Percentiles rank a stretch among this genome's conserved stretches.
Conservation (phyloP, 2,113 vertebrate species). For the Bos indicus region DNA sequence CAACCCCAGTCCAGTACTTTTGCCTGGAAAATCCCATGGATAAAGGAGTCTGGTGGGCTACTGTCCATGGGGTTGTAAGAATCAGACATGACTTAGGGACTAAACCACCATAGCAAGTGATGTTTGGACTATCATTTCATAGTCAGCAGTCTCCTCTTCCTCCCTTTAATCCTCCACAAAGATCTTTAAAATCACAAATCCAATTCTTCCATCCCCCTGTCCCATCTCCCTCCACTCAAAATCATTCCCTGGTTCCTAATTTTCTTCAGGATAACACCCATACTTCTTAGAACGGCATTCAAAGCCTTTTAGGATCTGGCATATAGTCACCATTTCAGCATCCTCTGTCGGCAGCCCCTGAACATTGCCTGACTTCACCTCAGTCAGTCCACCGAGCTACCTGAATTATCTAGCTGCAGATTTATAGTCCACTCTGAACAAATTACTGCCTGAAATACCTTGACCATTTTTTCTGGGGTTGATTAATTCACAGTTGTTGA, state of each 20-base stretch:
- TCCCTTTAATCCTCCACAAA: not conserved
- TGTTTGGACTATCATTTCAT: not conserved
- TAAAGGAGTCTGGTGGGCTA: not conserved
- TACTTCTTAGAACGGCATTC: not conserved
- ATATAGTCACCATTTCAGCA: not conserved
- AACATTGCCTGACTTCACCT: not conserved
- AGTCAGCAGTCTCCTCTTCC: not conserved
- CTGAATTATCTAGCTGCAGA: not conserved
- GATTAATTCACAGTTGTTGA: not conserved
- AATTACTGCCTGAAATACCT: not conserved
- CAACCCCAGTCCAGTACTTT: not conserved
- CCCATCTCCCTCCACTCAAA: not conserved
- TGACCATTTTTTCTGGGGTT: not conserved
- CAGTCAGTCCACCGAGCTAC: not conserved
- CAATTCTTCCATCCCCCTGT: not conserved
- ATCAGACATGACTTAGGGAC: not conserved
- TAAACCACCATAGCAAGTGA: not conserved
- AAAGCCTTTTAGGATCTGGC: not conserved
- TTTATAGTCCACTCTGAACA: not conserved
- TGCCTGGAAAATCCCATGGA: not conserved
- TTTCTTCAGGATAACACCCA: not conserved
- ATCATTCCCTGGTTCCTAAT: not conserved
- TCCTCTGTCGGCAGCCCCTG: not conserved
- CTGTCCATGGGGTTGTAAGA: not conserved
- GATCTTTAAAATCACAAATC: not conserved